These are phyloP conservation scores for Muraenolepis orangiensis DNA, from an alignment of 2,797 vertebrate species.

Conservation along the genomic window DNA sequence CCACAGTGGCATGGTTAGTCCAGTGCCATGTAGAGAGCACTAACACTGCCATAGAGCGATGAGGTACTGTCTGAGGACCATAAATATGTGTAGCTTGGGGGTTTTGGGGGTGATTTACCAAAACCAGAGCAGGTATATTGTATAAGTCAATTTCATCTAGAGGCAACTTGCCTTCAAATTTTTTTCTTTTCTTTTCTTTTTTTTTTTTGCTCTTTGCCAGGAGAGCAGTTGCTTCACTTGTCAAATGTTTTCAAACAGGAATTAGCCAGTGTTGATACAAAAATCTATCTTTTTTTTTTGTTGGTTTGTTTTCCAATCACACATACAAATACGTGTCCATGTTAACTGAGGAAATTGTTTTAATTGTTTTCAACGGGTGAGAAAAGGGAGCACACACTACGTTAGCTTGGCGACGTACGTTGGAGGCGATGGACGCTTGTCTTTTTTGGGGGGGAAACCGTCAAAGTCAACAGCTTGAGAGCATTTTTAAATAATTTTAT, in stretches of 20 bases:
- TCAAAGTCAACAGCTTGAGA: constrained; percentile 21
- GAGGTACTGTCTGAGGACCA: constrained; percentile 32
- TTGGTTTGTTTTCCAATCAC: constrained; percentile 25
- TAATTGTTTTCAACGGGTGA: constrained; percentile 29
- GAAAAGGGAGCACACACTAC: constrained; percentile 23
- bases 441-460: constrained; percentile 17
- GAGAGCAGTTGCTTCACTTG: constrained; percentile 16
- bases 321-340: constrained; percentile 27
- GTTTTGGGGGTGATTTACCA: constrained; percentile 22
- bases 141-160: not conserved
- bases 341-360: constrained; percentile 23
- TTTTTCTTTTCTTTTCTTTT: constrained; percentile 25
- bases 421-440: constrained; percentile 17
- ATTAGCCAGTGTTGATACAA: constrained; percentile 19
- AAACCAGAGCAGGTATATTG: constrained; percentile 21
- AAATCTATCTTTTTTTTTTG: constrained; percentile 21
- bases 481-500: constrained; percentile 50
- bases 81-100: constrained; percentile 24
- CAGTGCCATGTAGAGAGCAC: constrained; percentile 14
- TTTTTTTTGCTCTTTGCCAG: constrained; percentile 11
- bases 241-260: constrained; percentile 14
- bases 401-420: constrained; percentile 22
- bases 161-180: constrained; percentile 11
- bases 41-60: constrained; percentile 13
- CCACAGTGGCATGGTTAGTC: constrained; percentile 16